A percentile compares a stretch with the other conserved stretches of the same genome.
These are phyloP conservation scores for Clusia tigrina DNA, from an alignment of 2,888 invertebrate species.

Conservation along the genomic window DNA sequence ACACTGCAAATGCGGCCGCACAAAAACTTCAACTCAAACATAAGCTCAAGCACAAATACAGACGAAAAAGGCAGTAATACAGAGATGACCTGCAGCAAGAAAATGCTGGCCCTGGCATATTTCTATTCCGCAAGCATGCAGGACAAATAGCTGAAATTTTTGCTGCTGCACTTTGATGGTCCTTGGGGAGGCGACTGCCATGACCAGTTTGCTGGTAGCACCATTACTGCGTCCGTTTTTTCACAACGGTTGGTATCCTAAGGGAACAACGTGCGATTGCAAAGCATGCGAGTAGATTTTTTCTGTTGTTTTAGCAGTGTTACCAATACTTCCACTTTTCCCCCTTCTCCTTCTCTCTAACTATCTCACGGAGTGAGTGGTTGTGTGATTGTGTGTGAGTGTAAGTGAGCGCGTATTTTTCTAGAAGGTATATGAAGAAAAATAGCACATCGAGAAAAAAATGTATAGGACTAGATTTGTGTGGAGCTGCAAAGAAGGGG, in stretches of 20 bases:
- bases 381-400: neutral
- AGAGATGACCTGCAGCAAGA: constrained; percentile 59
- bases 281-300: neutral
- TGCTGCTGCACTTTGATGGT: constrained; percentile 39
- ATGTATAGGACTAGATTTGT: neutral
- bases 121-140: constrained; percentile 58
- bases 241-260: too few relatives aligned
- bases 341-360: too few relatives aligned
- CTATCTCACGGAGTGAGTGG: too few relatives aligned
- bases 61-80: constrained; percentile 27
- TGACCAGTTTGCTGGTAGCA: constrained; percentile 12
- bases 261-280: neutral
- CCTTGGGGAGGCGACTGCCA: neutral
- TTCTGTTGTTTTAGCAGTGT: too few relatives aligned
- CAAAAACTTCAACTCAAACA: neutral
- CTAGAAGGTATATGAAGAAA: constrained; percentile 20
- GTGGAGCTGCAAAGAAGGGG: neutral
- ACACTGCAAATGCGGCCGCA: constrained; percentile 1
- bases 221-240: constrained; percentile 19
- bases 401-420: constrained; percentile 5
- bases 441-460: constrained; percentile 15
- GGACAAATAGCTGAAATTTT: constrained; percentile 56
- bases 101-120: constrained; percentile 58
- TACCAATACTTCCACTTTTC: too few relatives aligned
- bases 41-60: constrained; percentile 14